These are phyloP conservation scores for Chrysochloris asiatica DNA, from an alignment of 2,113 vertebrate species.

Conservation along the genomic window DNA sequence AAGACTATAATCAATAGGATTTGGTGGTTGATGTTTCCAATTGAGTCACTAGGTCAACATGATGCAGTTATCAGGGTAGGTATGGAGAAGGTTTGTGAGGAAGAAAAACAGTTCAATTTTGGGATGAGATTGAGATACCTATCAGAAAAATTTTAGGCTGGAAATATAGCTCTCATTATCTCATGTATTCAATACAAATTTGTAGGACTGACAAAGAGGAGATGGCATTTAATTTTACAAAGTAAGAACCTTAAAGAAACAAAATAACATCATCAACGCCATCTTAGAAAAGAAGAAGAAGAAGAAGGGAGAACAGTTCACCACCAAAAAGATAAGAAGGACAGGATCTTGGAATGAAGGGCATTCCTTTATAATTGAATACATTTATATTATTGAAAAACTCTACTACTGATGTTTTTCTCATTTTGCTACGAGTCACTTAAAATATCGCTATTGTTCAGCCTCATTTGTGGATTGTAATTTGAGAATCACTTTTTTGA, in stretches of 20 bases:
- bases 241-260: background rate
- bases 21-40: background rate
- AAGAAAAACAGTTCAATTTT: background rate
- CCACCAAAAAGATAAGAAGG: background rate
- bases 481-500: background rate
- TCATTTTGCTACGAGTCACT: background rate
- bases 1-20: background rate
- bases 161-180: conserved; percentile 21
- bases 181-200: conserved; percentile 16
- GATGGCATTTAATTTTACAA: conserved; percentile 40
- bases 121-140: background rate
- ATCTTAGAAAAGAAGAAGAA: conserved; percentile 10
- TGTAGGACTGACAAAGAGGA: background rate
- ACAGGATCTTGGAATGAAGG: background rate
- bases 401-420: background rate
- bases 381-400: conserved; percentile 24
- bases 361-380: conserved; percentile 9
- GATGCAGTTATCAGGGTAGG: background rate
- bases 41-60: background rate
- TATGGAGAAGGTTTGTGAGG: background rate
- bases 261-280: background rate
- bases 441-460: background rate
- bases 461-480: background rate
- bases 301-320: conserved; percentile 33
- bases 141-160: background rate